These are phyloP conservation scores for Centropus unirufus DNA, from an alignment of 2,113 vertebrate species.

Conservation along the genomic window DNA sequence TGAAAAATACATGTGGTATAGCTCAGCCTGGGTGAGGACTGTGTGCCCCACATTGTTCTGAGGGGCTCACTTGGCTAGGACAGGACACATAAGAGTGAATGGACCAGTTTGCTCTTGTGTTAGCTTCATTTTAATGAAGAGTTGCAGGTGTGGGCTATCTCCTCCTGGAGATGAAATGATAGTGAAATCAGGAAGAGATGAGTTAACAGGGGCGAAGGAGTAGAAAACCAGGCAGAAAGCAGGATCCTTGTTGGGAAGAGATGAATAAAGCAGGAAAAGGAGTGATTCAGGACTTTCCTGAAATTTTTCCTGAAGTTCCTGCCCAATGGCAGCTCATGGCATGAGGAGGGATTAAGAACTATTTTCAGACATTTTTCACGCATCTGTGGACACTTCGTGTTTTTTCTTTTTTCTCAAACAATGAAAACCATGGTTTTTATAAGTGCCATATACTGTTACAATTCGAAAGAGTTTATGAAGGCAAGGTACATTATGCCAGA, in stretches of 20 bases:
- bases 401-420: background rate
- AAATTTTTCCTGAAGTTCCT: too few species aligned
- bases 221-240: background rate
- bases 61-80: background rate
- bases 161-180: background rate
- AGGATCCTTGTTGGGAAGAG: background rate
- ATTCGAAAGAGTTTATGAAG: background rate
- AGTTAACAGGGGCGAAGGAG: background rate
- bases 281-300: background rate
- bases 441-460: background rate
- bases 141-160: accelerated
- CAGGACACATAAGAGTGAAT: accelerated
- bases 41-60: background rate
- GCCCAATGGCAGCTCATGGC: background rate
- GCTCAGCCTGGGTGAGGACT: background rate
- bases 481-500: background rate
- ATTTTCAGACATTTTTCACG: background rate
- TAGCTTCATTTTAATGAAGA: background rate
- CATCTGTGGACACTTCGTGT: background rate
- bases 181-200: background rate
- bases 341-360: background rate
- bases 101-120: accelerated
- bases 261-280: background rate
- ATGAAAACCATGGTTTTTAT: background rate
- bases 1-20: accelerated